A percentile compares a stretch with the other conserved stretches of the same genome.
Evolutionary conservation across 1,140 invertebrate species (phyloP).

Genomic region (Ceratoteleas bidentatus): DNA sequence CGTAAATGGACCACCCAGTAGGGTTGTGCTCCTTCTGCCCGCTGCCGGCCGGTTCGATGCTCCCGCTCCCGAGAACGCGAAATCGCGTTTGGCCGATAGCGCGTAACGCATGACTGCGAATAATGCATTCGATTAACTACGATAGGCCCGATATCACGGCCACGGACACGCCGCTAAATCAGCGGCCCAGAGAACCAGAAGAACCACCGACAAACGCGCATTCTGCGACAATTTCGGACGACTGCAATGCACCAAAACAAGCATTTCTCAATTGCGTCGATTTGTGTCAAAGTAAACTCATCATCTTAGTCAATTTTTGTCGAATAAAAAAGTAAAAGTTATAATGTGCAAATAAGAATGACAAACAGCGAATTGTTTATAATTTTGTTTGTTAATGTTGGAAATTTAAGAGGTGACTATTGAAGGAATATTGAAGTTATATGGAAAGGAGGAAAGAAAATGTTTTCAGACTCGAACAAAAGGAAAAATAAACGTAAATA

Average conservation of each 20-base stretch:
- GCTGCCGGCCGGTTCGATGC: slow-evolving; percentile 53
- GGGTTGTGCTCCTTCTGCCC: slow-evolving; percentile 40
- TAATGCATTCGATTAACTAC: slow-evolving; percentile 61
- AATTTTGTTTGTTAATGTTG: no score
- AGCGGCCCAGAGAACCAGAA: slow-evolving; percentile 16
- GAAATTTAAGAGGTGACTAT: no score
- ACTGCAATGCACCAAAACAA: not conserved
- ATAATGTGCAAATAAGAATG: no score
- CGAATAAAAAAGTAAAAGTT: no score
- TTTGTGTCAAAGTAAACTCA: no score
- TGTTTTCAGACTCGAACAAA: no score
- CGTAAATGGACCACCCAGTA: slow-evolving; percentile 64
- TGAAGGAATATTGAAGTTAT: no score
- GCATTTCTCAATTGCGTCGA: not conserved
- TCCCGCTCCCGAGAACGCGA: slow-evolving; percentile 50
- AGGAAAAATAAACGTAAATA: no score
- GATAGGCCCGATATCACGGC: slow-evolving; percentile 31
- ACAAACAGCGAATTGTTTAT: no score
- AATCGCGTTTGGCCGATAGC: slow-evolving; percentile 53
- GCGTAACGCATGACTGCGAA: slow-evolving; percentile 63
- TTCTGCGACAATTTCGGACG: no score
- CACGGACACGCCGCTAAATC: slow-evolving; percentile 33
- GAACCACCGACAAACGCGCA: not conserved
- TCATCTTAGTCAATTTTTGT: no score
- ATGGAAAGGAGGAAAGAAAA: no score